Conservation (phyloP, 2,888 invertebrate genomes). For the Acleris literana region DNA sequence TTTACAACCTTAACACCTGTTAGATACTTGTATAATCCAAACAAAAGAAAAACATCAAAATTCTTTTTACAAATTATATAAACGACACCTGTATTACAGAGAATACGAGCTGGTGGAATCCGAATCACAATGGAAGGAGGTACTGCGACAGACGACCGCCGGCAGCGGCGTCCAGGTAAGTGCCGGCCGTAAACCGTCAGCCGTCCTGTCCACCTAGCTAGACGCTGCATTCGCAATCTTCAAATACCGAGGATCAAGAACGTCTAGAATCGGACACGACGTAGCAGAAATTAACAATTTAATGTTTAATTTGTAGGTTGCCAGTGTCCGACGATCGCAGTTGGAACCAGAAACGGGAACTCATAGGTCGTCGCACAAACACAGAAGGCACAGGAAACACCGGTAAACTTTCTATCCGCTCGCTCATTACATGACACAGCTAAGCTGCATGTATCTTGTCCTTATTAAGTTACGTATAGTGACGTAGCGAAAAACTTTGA, state of each 20-base stretch:
- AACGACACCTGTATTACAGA: slow-evolving; percentile 57
- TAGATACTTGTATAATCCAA: not conserved
- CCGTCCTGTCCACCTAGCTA: slow-evolving; percentile 15
- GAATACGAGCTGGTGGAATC: slow-evolving; percentile 92
- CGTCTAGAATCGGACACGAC: slow-evolving; percentile 19
- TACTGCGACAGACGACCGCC: slow-evolving; percentile 87
- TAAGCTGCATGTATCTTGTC: slow-evolving; percentile 9
- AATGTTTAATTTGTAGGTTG: slow-evolving; percentile 79
- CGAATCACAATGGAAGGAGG: slow-evolving; percentile 94
- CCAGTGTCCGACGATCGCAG: slow-evolving; percentile 86
- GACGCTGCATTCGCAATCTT: slow-evolving; percentile 26
- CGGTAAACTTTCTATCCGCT: slow-evolving; percentile 62
- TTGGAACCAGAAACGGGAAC: slow-evolving; percentile 77
- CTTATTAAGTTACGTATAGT: slow-evolving; percentile 30
- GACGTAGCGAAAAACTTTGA: slow-evolving; percentile 31
- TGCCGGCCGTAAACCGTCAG: slow-evolving; percentile 35
- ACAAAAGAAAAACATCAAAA: not conserved
- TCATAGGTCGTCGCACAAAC: slow-evolving; percentile 84
- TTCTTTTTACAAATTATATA: not conserved
- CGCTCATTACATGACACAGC: slow-evolving; percentile 17
- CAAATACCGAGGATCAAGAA: slow-evolving; percentile 19
- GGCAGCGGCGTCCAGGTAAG: slow-evolving; percentile 78
- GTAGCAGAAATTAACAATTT: slow-evolving; percentile 13
- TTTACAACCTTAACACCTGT: too few species aligned
- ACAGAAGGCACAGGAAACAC: slow-evolving; percentile 84